Evolutionary conservation across 1,140 invertebrate genomes (phyloP).

Genomic region (Polypedilum pembai): DNA sequence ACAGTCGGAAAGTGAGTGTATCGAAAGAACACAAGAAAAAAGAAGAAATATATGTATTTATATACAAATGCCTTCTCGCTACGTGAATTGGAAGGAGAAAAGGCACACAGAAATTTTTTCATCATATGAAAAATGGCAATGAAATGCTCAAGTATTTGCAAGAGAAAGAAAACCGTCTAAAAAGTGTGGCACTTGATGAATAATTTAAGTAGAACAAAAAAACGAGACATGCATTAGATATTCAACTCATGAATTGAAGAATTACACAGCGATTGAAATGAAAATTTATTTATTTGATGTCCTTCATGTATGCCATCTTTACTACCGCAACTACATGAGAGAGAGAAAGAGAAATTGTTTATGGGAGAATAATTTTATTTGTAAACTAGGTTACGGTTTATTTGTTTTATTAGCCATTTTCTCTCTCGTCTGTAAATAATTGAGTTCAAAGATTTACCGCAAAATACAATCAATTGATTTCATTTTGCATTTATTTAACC

Average conservation of each 20-base stretch:
- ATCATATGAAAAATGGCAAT: conserved; percentile 13
- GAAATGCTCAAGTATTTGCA: not conserved
- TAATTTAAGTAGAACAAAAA: conserved; percentile 7
- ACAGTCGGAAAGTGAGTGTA: conserved; percentile 14
- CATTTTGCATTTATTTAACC: no score
- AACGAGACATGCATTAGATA: not conserved
- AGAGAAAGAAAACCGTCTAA: not conserved
- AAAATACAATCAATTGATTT: no score
- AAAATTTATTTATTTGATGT: conserved; percentile 19
- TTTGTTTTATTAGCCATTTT: not conserved
- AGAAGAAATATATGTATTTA: not conserved
- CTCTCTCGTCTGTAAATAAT: not conserved
- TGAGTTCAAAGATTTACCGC: not conserved
- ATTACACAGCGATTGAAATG: not conserved
- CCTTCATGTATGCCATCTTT: not conserved
- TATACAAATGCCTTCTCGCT: not conserved
- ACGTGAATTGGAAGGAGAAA: not conserved
- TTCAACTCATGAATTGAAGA: conserved; percentile 1
- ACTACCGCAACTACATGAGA: not conserved
- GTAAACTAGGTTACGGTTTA: conserved; percentile 5
- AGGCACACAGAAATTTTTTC: not conserved
- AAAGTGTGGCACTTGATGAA: conserved; percentile 10
- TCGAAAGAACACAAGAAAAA: not conserved
- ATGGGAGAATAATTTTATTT: not conserved
- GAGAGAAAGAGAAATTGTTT: not conserved